These are phyloP conservation scores for Diorhabda carinulata DNA, from an alignment of 1,140 invertebrate species.

Conservation along the genomic window DNA sequence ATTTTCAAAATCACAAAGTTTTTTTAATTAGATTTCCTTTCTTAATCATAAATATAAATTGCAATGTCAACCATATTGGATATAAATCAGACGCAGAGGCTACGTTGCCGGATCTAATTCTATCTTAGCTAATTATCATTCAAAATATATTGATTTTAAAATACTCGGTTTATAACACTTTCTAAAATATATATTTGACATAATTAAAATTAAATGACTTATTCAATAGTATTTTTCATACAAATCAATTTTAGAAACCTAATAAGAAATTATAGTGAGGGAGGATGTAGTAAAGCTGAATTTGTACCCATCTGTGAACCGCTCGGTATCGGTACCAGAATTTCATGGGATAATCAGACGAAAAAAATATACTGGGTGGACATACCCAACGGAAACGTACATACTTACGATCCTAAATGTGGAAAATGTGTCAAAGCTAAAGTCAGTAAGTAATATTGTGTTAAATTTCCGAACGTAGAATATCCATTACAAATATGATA, in stretches of 20 bases:
- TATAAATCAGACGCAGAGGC: no score
- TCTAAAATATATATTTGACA: not conserved
- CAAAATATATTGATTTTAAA: not conserved
- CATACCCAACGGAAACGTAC: slow-evolving; percentile 53
- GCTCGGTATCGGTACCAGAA: slow-evolving; percentile 53
- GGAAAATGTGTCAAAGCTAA: slow-evolving; percentile 48
- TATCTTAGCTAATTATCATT: no score
- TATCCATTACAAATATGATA: no score
- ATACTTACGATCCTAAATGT: slow-evolving; percentile 53
- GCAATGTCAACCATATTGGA: no score
- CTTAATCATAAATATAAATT: no score
- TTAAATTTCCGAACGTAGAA: not conserved
- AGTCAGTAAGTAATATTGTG: slow-evolving; percentile 36
- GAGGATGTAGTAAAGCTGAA: no score
- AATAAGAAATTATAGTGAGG: slow-evolving; percentile 3
- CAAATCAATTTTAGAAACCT: not conserved
- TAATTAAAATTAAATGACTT: not conserved
- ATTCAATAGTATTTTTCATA: not conserved
- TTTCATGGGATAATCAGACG: slow-evolving; percentile 59
- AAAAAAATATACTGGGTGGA: slow-evolving; percentile 60
- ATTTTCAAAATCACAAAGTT: no score
- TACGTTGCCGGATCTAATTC: no score
- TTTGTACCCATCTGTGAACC: slow-evolving; percentile 9
- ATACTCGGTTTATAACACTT: not conserved
- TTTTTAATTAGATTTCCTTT: no score